These are phyloP conservation scores for Limnothrissa miodon DNA, from an alignment of 2,113 vertebrate species.

Conservation along the genomic window DNA sequence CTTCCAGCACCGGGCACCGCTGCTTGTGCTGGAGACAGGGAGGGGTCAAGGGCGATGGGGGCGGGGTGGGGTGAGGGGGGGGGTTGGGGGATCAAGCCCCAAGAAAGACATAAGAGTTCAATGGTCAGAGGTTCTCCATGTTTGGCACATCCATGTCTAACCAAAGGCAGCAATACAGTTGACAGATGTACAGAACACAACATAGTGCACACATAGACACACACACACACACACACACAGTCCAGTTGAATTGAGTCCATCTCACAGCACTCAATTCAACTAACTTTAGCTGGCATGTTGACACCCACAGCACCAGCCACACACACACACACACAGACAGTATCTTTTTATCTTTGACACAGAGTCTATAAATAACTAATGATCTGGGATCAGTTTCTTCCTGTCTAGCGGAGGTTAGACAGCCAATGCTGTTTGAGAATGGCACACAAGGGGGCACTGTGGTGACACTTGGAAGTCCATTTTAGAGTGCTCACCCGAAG, in stretches of 20 bases:
- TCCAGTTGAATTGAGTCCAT: too few relatives aligned
- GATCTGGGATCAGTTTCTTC: background rate
- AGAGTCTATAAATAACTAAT: background rate
- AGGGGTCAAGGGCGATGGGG: conserved; percentile 6
- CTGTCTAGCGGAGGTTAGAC: background rate
- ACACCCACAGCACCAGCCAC: background rate
- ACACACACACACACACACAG: background rate
- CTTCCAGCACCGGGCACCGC: conserved; percentile 95
- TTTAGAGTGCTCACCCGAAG: background rate
- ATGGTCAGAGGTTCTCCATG: background rate
- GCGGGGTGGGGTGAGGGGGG: background rate
- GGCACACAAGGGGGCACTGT: background rate
- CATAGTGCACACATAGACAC: background rate
- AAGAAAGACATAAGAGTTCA: background rate
- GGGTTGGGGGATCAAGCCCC: background rate
- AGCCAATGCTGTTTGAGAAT: background rate
- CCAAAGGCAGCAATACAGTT: conserved; percentile 27
- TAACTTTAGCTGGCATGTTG: background rate
- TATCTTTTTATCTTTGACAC: background rate
- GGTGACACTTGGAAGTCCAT: background rate
- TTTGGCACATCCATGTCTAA: background rate
- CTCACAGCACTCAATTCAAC: background rate
- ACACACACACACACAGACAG: conserved; percentile 11
- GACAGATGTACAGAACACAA: background rate
- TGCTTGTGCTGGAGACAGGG: conserved; percentile 91